Conservation (phyloP, 2,888 invertebrate species). For the Sipha maydis region DNA sequence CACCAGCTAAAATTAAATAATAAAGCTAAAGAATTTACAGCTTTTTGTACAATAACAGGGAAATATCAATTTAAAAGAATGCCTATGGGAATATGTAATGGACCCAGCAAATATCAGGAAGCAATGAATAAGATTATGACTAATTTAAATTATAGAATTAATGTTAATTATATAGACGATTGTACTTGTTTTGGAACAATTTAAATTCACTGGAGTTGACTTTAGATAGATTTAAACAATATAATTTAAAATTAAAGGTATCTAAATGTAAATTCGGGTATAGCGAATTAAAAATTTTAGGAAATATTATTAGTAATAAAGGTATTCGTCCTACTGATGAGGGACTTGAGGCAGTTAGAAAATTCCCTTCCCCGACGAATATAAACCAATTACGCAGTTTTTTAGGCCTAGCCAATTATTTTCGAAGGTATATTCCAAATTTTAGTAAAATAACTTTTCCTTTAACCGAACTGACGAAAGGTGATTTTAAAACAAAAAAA, state of each 20-base stretch:
- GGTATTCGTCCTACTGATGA: neutral
- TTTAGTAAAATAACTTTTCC: neutral
- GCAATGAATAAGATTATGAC: conserved; percentile 19
- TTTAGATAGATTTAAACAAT: neutral
- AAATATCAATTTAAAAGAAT: neutral
- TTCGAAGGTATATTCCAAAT: neutral
- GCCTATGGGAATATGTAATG: neutral
- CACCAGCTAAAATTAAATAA: no score
- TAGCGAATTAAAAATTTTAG: neutral
- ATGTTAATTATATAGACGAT: neutral
- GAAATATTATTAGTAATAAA: no score
- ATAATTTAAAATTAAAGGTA: conserved; percentile 5
- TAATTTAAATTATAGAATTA: conserved; percentile 9
- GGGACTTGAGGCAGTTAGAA: neutral
- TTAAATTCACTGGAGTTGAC: neutral
- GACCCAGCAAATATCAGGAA: neutral
- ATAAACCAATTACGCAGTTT: conserved; percentile 9
- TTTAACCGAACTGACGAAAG: neutral
- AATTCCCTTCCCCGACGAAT: neutral
- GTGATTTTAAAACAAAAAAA: no score
- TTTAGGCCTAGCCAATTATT: neutral
- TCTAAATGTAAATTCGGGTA: conserved; percentile 16
- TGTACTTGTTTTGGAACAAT: neutral
- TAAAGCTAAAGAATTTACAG: no score
- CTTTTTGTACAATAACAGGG: neutral